Percentiles rank a stretch among this genome's conserved stretches.
These are phyloP conservation scores for Prenolepis imparis DNA, from an alignment of 2,888 invertebrate genomes.

Conservation along the genomic window DNA sequence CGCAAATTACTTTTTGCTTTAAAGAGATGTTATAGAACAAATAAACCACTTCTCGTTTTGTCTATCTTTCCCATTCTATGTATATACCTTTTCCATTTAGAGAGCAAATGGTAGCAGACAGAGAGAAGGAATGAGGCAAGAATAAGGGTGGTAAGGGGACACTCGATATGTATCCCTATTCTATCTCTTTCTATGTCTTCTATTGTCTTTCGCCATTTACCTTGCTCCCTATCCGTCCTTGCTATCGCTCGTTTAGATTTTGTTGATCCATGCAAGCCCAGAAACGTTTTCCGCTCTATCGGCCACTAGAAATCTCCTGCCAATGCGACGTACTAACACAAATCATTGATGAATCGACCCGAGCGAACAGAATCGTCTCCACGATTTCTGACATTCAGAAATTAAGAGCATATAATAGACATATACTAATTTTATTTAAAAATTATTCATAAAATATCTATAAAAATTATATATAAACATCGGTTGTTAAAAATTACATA, in stretches of 20 bases:
- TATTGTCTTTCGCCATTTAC: conserved; percentile 32
- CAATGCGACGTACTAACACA: conserved; percentile 61
- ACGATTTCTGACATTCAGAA: background rate
- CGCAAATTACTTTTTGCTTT: conserved; percentile 17
- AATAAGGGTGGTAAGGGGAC: conserved; percentile 4
- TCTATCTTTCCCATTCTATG: background rate
- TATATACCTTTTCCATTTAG: background rate
- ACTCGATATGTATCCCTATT: conserved; percentile 11
- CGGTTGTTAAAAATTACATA: background rate
- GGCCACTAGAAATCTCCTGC: conserved; percentile 51
- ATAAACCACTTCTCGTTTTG: conserved; percentile 1
- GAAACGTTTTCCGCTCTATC: conserved; percentile 34
- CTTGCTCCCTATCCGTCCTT: conserved; percentile 32
- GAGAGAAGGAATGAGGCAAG: background rate
- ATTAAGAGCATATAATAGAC: background rate
- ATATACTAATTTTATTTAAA: background rate
- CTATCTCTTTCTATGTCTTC: conserved; percentile 6
- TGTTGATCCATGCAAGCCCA: conserved; percentile 30
- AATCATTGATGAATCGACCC: conserved; percentile 5
- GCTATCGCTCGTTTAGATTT: conserved; percentile 39
- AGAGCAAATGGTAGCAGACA: background rate
- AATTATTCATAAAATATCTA: background rate
- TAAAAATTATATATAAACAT: background rate
- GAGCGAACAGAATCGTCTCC: background rate
- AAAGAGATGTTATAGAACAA: conserved; percentile 5